phyloP scores from a whole-genome alignment of 30 jellyfish, hydroid and myxozoan genomes.

The Turritopsis dohrnii region DNA sequence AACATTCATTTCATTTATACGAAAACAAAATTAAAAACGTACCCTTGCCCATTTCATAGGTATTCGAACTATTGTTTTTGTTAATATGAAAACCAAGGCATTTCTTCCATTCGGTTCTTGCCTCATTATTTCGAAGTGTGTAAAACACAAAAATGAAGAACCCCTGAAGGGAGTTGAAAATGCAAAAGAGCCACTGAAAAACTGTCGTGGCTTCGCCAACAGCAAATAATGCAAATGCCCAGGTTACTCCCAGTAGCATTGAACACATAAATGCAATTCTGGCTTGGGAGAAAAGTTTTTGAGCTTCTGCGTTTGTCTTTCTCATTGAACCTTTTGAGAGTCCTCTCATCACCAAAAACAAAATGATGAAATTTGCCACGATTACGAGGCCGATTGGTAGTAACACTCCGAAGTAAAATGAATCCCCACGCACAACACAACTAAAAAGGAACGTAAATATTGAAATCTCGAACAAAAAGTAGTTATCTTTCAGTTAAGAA shows the following conservation, averaged over 20 bases:
- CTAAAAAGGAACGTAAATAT: not conserved
- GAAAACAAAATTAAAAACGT: too few relatives aligned
- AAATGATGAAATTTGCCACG: slow-evolving; percentile 18
- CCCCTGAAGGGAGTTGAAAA: slow-evolving; percentile 35
- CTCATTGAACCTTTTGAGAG: slow-evolving; percentile 11
- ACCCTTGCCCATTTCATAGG: not conserved
- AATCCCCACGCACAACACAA: slow-evolving; percentile 33
- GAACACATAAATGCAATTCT: slow-evolving; percentile 31
- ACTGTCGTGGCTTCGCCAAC: slow-evolving; percentile 17
- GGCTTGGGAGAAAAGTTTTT: slow-evolving; percentile 2
- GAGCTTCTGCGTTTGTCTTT: not conserved
- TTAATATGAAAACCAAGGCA: slow-evolving; percentile 1
- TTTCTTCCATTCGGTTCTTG: slow-evolving; percentile 12
- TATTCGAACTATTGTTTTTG: not conserved
- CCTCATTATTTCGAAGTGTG: slow-evolving; percentile 28
- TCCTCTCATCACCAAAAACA: slow-evolving; percentile 20
- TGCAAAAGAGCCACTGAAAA: slow-evolving; percentile 33
- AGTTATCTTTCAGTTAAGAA: too few relatives aligned
- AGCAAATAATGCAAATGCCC: slow-evolving; percentile 35
- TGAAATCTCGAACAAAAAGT: not conserved
- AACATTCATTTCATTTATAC: too few relatives aligned
- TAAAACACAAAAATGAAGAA: slow-evolving; percentile 28
- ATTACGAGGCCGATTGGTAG: slow-evolving; percentile 21
- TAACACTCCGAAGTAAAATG: slow-evolving; percentile 30
- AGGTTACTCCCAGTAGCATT: slow-evolving; percentile 21